Conservation (phyloP, 2,113 vertebrate species). For the Chrysemys picta region DNA sequence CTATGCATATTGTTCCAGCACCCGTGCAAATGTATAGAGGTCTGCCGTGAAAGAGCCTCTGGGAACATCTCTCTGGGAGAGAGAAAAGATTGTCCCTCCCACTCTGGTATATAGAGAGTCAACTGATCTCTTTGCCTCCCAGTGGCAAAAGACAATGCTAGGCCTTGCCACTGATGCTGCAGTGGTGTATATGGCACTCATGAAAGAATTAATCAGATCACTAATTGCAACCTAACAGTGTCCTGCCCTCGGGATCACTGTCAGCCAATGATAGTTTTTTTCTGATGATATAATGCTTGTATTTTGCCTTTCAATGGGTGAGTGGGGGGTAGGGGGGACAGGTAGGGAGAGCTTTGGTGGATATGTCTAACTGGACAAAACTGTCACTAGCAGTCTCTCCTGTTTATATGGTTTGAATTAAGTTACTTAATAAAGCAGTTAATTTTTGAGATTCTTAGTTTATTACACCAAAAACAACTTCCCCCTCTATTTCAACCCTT, state of each 20-base stretch:
- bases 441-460: not conserved
- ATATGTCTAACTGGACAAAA: not conserved
- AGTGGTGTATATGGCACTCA: not conserved
- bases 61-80: not conserved
- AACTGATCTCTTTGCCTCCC: not conserved
- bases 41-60: not conserved
- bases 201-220: not conserved
- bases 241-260: not conserved
- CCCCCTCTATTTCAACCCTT: constrained; percentile 9
- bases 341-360: not conserved
- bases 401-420: not conserved
- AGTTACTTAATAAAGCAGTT: not conserved
- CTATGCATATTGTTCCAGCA: no score
- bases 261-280: not conserved
- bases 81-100: not conserved
- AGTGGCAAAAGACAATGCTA: not conserved
- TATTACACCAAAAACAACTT: not conserved
- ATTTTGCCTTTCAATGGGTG: not conserved
- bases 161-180: not conserved
- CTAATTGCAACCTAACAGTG: not conserved
- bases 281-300: not conserved
- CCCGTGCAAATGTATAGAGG: not conserved
- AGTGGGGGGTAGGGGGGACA: not conserved
- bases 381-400: not conserved
- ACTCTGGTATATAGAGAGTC: not conserved